A percentile compares a stretch with the other conserved stretches of the same genome.
These are phyloP conservation scores for Bactericera cockerelli DNA, from an alignment of 1,140 invertebrate genomes.

Conservation along the genomic window DNA sequence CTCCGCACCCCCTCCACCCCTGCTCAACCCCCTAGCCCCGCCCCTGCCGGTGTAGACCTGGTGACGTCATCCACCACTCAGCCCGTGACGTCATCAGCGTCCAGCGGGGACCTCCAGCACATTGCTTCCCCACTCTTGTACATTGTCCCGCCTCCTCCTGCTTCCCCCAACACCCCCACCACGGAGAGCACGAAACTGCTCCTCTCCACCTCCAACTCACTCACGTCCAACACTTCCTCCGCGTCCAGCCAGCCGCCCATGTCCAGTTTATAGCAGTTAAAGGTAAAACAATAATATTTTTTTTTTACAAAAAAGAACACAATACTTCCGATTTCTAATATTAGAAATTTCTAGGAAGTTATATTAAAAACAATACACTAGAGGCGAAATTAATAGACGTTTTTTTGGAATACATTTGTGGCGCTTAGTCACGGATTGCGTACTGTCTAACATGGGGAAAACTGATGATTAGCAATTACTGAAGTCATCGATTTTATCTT, in stretches of 20 bases:
- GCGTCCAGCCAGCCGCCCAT: slow-evolving; percentile 21
- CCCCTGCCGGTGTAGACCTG: slow-evolving; percentile 11
- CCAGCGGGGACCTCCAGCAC: slow-evolving; percentile 18
- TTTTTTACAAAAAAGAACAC: no score
- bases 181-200: slow-evolving; percentile 34
- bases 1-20: slow-evolving; percentile 13
- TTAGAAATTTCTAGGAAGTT: no score
- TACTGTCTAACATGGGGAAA: no score
- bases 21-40: background rate
- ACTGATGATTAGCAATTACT: no score
- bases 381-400: no score
- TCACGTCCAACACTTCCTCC: slow-evolving; percentile 19
- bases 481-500: no score
- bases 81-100: slow-evolving; percentile 25
- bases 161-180: slow-evolving; percentile 34
- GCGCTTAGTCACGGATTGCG: no score
- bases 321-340: no score
- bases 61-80: slow-evolving; percentile 25
- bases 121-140: slow-evolving; percentile 26
- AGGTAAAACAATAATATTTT: slow-evolving; percentile 22
- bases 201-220: slow-evolving; percentile 19
- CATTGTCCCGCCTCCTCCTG: slow-evolving; percentile 34
- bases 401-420: no score
- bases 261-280: slow-evolving; percentile 28
- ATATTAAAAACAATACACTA: no score